Base-by-base conservation (phyloP, 2,797 vertebrate species). In the Enteromius thamalakanensis region DNA sequence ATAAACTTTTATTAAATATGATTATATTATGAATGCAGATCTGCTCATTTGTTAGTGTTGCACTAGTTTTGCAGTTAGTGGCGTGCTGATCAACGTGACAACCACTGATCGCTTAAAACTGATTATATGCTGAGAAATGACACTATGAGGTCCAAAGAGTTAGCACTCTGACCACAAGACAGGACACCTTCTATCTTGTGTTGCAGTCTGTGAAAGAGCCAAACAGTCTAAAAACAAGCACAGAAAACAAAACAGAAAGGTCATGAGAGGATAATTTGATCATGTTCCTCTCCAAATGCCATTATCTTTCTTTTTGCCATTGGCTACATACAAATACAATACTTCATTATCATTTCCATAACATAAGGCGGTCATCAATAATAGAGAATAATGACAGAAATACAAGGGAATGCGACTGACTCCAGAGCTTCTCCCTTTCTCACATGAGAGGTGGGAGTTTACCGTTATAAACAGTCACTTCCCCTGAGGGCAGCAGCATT, bases 381-480 rank as follows among this genome's bases (percentile, higher is more conserved):
- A 17, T 10, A 64, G 34, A 71, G 10, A 72, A 42, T 42, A 42
- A 37, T 51, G 29, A 23, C 7, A 71, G 2, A 62, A 23, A 37
- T 15, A 80, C 0, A 76, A 70, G 21, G 23, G 47, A 23, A 45
- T 21, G 60, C 34, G 69, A 45, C 7, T 55, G 7, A 53, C 12
- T 60, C 6, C 7, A 62, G 6, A 64, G 12, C 21, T 4, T 60
- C 21, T 74, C 42, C 1, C 29, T 21, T 55, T 64, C 45, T 75
- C 37, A 21, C 26, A 70, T 3, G 6, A 69, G 72, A 83, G 65
- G 76, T 64, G 74, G 75, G 84, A 53, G 64, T 82, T 62, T 51
- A 47, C 55, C n/a, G 49, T 29, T 74, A 79, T 82, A 79, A 83
- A 69, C 76, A 40, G 76, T 51, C 76, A 51, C 17, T 74, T 70